Evolutionary conservation across 2,113 vertebrate genomes (phyloP).

Genomic region (Clarias batrachus): DNA sequence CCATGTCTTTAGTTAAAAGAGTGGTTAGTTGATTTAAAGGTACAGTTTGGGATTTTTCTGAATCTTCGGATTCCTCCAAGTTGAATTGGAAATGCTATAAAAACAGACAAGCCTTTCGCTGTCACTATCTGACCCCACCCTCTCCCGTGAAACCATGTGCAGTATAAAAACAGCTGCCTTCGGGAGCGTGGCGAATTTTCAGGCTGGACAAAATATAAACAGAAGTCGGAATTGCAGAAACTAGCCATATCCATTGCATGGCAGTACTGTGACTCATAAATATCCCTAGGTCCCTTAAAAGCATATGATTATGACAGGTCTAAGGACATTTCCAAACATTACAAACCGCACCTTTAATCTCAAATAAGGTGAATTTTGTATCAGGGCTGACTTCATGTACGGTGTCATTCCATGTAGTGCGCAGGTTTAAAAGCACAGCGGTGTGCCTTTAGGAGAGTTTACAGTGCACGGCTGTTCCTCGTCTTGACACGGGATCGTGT

Average conservation of each 20-base stretch:
- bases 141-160: background rate
- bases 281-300: background rate
- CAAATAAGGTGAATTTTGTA: background rate
- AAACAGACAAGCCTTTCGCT: background rate
- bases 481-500: slow-evolving; percentile 82
- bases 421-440: slow-evolving; percentile 31
- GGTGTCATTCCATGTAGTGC: slow-evolving; percentile 30
- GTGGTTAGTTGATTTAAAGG: background rate
- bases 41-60: background rate
- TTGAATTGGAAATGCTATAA: background rate
- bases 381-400: slow-evolving; percentile 54
- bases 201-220: background rate
- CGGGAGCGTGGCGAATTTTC: background rate
- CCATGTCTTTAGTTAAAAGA: background rate
- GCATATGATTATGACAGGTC: background rate
- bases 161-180: background rate
- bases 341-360: background rate
- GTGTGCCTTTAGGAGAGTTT: slow-evolving; percentile 86
- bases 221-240: background rate
- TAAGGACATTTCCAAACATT: background rate
- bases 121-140: background rate
- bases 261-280: background rate
- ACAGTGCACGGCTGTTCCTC: slow-evolving; percentile 81
- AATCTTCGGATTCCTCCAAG: background rate
- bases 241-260: background rate